Conservation (phyloP, 30 jellyfish, hydroid and myxozoan species). For the Chironex yamaguchii region DNA sequence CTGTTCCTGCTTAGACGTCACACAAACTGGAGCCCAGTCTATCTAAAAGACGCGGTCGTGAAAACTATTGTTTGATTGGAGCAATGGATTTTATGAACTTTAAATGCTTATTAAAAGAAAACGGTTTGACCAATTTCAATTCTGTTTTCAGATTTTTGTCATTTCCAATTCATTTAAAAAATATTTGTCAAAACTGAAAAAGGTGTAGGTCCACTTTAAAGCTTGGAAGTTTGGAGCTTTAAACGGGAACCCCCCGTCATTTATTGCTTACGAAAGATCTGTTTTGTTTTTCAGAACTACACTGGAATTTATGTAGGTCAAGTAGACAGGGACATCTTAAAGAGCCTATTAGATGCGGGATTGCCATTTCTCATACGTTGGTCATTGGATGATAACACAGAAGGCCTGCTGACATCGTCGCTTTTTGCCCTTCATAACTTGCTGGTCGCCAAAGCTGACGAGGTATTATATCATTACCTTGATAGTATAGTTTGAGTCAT, state of each 20-base stretch:
- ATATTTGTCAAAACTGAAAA: background rate
- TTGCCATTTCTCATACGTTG: constrained; percentile 87
- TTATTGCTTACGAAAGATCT: too few species aligned
- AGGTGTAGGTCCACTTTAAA: too few species aligned
- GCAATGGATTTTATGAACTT: too few species aligned
- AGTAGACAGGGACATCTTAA: constrained; percentile 7
- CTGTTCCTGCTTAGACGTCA: too few species aligned
- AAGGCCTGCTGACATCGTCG: constrained; percentile 78
- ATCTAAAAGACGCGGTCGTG: too few species aligned
- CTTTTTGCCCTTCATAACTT: constrained; percentile 64
- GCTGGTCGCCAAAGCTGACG: constrained; percentile 60
- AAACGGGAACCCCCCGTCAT: too few species aligned
- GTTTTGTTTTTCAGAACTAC: constrained; percentile 29
- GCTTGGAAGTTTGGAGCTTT: too few species aligned
- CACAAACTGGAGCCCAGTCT: too few species aligned
- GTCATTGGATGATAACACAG: constrained; percentile 93
- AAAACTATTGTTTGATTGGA: too few species aligned
- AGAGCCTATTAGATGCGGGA: constrained; percentile 81
- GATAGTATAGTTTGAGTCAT: too few species aligned
- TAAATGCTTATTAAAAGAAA: too few species aligned
- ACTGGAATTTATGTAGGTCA: constrained; percentile 31
- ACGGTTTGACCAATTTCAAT: too few species aligned
- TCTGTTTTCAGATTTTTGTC: background rate
- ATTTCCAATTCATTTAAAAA: background rate
- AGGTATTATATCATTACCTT: constrained; percentile 44